These are phyloP conservation scores for Melipona bicolor DNA, from an alignment of 2,888 invertebrate species.

Conservation along the genomic window DNA sequence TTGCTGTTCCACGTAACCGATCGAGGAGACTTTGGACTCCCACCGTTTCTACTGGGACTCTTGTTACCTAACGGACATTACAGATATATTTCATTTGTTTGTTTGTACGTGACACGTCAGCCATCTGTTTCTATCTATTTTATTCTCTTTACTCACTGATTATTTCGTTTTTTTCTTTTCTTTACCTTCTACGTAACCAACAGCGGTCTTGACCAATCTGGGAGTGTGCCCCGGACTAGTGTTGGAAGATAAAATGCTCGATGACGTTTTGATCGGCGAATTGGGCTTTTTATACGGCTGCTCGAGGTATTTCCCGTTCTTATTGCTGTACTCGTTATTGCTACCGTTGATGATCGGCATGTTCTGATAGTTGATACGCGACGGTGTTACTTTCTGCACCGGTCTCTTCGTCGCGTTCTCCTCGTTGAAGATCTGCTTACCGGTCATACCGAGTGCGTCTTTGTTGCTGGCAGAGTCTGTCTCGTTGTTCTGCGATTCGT, in stretches of 20 bases:
- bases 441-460: conserved; percentile 64
- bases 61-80: conserved; percentile 71
- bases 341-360: conserved; percentile 79
- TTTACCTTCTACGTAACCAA: conserved; percentile 87
- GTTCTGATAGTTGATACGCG: conserved; percentile 86
- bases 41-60: conserved; percentile 77
- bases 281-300: conserved; percentile 88
- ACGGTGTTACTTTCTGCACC: conserved; percentile 92
- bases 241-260: conserved; percentile 87
- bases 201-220: conserved; percentile 86
- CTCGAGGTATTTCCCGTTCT: conserved; percentile 80
- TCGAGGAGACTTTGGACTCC: conserved; percentile 80
- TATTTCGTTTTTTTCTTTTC: neutral
- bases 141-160: neutral
- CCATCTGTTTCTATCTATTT: neutral
- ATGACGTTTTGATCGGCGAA: conserved; percentile 88
- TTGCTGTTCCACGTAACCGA: conserved; percentile 91
- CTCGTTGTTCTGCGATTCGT: conserved; percentile 76
- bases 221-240: conserved; percentile 81
- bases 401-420: conserved; percentile 87
- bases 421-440: conserved; percentile 80
- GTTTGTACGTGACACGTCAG: neutral
- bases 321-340: conserved; percentile 79
- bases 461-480: conserved; percentile 68
- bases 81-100: neutral